Evolutionary conservation across 1,140 invertebrate species (phyloP).

Genomic region (Anastrepha ludens): DNA sequence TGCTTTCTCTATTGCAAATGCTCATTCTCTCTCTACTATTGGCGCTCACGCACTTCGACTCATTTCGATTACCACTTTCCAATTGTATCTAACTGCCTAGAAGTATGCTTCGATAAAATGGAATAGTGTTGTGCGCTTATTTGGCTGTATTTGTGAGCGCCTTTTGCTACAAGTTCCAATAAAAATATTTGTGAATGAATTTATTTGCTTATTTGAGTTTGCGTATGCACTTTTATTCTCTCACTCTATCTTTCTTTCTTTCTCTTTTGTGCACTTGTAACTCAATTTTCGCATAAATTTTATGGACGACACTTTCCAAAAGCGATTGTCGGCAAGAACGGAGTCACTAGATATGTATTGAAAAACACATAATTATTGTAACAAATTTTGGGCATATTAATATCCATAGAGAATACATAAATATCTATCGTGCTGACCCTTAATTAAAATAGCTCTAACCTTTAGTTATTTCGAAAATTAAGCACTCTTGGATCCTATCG

Average conservation of each 20-base stretch:
- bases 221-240: neutral
- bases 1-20: neutral
- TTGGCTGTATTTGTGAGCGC: neutral
- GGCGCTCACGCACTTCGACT: neutral
- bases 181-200: constrained; percentile 46
- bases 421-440: no score
- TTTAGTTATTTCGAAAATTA: no score
- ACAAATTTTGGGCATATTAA: no score
- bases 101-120: constrained; percentile 28
- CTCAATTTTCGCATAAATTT: no score
- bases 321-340: no score
- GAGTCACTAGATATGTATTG: no score
- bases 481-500: no score
- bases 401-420: no score
- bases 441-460: no score
- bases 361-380: no score
- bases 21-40: neutral
- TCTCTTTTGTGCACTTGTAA: neutral
- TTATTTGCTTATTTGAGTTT: neutral
- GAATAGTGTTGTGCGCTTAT: no score
- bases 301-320: no score
- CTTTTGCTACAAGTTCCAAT: neutral
- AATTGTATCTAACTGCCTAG: neutral
- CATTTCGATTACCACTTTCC: neutral
- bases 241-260: neutral